Percentiles rank a stretch among this genome's conserved stretches.
phyloP scores from a whole-genome alignment of 2,888 invertebrate genomes.

The Dasypolia templi region DNA sequence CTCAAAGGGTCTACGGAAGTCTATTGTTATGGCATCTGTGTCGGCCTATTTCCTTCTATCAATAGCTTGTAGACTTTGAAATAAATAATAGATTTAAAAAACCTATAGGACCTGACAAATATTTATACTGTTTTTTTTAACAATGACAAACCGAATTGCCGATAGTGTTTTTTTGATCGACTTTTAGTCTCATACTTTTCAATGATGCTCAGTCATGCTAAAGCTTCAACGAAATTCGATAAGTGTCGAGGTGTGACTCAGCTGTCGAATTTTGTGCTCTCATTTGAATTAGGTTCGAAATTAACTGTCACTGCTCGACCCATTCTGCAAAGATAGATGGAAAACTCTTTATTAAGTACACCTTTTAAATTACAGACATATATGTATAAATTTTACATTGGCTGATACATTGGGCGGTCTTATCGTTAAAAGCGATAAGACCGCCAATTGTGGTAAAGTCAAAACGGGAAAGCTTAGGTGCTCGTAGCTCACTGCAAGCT shows the following conservation, averaged over 20 bases:
- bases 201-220: neutral
- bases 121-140: too few species aligned
- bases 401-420: too few species aligned
- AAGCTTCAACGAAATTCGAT: neutral
- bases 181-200: neutral
- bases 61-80: conserved; percentile 23
- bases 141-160: too few species aligned
- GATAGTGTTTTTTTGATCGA: neutral
- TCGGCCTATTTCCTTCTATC: neutral
- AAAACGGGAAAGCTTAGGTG: too few species aligned
- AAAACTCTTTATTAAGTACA: too few species aligned
- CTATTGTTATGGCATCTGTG: conserved; percentile 6
- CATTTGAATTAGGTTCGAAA: neutral
- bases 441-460: too few species aligned
- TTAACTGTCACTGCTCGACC: neutral
- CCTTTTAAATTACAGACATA: too few species aligned
- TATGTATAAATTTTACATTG: too few species aligned
- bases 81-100: too few species aligned
- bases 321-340: too few species aligned
- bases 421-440: too few species aligned
- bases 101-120: conserved; percentile 4
- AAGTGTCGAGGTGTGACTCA: neutral
- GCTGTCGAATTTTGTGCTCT: neutral
- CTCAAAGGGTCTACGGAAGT: conserved; percentile 12
- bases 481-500: too few species aligned